Percentiles rank a stretch among this genome's conserved stretches.
Conservation (phyloP, 2,888 invertebrate genomes). For the Ennomos quercinarius region DNA sequence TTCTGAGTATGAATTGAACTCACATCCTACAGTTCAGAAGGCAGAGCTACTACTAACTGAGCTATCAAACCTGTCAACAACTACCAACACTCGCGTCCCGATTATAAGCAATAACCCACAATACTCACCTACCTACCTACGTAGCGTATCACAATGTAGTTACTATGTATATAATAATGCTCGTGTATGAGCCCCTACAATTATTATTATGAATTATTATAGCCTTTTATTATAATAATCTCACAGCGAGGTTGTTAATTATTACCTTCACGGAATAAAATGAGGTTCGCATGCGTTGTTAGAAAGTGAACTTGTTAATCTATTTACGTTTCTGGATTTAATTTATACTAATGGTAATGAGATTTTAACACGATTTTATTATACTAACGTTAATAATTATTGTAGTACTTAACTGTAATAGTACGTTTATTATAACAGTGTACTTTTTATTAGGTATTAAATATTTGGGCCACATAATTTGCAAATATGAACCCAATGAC, state of each 20-base stretch:
- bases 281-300: constrained; percentile 14
- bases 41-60: no score
- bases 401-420: no score
- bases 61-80: no score
- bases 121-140: constrained; percentile 14
- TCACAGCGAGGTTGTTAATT: constrained; percentile 22
- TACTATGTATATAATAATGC: constrained; percentile 23
- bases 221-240: constrained; percentile 30
- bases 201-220: constrained; percentile 29
- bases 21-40: no score
- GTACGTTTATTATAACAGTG: no score
- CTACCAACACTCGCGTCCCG: constrained; percentile 3
- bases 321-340: constrained; percentile 1
- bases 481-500: no score
- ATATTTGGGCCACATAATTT: no score
- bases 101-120: constrained; percentile 9
- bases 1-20: no score
- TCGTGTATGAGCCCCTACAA: constrained; percentile 22
- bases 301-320: constrained; percentile 10
- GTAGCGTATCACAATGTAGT: constrained; percentile 20
- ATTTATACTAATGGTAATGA: neutral
- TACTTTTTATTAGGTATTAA: no score
- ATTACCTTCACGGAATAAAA: constrained; percentile 22
- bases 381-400: no score
- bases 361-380: no score